Conservation (phyloP, 2,888 invertebrate species). For the Lithophane leautieri region DNA sequence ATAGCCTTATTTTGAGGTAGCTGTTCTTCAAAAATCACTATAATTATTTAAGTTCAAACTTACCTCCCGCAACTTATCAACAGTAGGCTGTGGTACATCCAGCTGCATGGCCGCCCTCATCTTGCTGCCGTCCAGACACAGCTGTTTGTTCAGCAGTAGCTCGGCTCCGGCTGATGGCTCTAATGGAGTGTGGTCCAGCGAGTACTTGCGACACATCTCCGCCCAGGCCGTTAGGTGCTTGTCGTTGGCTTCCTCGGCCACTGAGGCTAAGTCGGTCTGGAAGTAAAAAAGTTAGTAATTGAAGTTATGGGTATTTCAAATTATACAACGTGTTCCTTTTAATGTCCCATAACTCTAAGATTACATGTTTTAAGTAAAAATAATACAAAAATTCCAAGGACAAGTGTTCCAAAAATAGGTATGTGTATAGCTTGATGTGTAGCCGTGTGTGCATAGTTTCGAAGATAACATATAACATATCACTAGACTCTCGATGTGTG, state of each 20-base stretch:
- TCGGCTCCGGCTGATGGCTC: slow-evolving; percentile 97
- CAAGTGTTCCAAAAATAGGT: too few species aligned
- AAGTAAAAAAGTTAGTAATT: not conserved
- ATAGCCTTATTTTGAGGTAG: too few species aligned
- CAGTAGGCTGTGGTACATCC: slow-evolving; percentile 91
- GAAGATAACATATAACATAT: too few species aligned
- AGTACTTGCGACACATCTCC: slow-evolving; percentile 94
- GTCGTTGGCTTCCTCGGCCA: slow-evolving; percentile 97
- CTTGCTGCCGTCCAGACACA: slow-evolving; percentile 93
- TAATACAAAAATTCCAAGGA: too few species aligned
- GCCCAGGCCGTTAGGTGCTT: slow-evolving; percentile 98
- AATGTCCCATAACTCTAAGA: too few species aligned
- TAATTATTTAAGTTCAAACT: too few species aligned
- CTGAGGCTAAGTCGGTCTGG: slow-evolving; percentile 94
- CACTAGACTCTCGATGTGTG: too few species aligned
- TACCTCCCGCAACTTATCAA: slow-evolving; percentile 87
- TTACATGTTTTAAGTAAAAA: too few species aligned
- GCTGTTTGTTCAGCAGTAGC: slow-evolving; percentile 94
- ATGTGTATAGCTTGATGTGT: too few species aligned
- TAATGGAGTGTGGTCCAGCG: slow-evolving; percentile 95
- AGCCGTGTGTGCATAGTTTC: too few species aligned
- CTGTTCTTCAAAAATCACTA: too few species aligned
- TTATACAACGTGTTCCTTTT: too few species aligned
- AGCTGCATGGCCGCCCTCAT: slow-evolving; percentile 91
- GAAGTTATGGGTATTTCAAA: not conserved